These are phyloP conservation scores for Neodiprion virginianus DNA, from an alignment of 1,140 invertebrate species.

Conservation along the genomic window DNA sequence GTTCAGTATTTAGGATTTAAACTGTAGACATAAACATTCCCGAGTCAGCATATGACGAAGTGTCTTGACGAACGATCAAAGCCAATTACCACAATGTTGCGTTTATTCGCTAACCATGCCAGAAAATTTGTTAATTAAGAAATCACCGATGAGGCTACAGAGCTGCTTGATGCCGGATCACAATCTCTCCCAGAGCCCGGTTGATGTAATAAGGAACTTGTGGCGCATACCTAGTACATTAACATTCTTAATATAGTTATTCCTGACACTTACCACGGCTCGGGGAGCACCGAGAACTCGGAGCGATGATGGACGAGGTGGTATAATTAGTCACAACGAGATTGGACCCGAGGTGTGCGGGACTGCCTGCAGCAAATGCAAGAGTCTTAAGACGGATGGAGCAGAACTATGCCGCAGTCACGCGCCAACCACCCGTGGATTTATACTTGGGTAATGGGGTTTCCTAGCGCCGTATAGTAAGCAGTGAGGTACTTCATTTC, in stretches of 20 bases:
- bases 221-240: background rate
- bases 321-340: constrained; percentile 34
- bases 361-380: background rate
- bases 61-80: too few species aligned
- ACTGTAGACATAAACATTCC: background rate
- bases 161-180: too few species aligned
- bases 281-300: constrained; percentile 14
- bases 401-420: constrained; percentile 38
- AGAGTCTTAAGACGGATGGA: constrained; percentile 34
- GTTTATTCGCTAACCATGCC: too few species aligned
- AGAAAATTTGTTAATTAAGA: too few species aligned
- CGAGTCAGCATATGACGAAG: too few species aligned
- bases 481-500: constrained; percentile 9
- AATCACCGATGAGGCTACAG: too few species aligned
- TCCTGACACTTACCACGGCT: constrained; percentile 6
- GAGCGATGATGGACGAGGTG: constrained; percentile 27
- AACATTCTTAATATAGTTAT: constrained; percentile 8
- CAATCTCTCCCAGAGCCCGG: too few species aligned
- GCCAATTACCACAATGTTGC: too few species aligned
- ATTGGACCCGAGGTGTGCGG: constrained; percentile 24
- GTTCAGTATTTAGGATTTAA: background rate
- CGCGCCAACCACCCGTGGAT: constrained; percentile 34
- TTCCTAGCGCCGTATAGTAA: constrained; percentile 25
- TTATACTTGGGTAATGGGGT: constrained; percentile 37
- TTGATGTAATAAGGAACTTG: too few species aligned